Evolutionary conservation across 1,140 invertebrate genomes (phyloP).

Genomic region (Drosophila nikananu): DNA sequence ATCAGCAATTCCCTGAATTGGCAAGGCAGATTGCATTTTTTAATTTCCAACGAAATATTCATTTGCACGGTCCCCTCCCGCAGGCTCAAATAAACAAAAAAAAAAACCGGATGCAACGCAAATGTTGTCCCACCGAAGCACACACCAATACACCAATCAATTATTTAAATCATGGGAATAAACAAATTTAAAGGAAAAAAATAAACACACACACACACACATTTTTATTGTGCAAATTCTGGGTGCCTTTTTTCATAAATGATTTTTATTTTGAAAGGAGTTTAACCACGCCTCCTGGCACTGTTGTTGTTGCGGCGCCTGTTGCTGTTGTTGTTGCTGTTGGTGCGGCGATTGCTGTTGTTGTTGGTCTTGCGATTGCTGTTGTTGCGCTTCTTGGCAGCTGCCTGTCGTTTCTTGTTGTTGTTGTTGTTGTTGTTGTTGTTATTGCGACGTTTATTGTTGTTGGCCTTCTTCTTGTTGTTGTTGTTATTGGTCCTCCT

Average conservation of each 20-base stretch:
- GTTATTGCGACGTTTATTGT: constrained; percentile 7
- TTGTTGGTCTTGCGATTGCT: constrained; percentile 15
- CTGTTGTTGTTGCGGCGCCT: constrained; percentile 29
- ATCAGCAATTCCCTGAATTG: constrained; percentile 7
- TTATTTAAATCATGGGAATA: constrained; percentile 33
- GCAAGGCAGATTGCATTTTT: constrained; percentile 21
- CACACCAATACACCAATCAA: constrained; percentile 23
- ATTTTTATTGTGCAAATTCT: constrained; percentile 15
- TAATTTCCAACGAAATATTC: constrained; percentile 8
- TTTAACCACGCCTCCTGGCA: constrained; percentile 40
- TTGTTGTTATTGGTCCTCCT: background rate
- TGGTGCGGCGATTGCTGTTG: constrained; percentile 21
- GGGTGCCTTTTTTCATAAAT: background rate
- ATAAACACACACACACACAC: background rate
- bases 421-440: constrained; percentile 16
- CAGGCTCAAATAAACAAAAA: no score
- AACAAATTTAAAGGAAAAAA: background rate
- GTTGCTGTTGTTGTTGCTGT: constrained; percentile 14
- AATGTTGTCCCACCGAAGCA: constrained; percentile 3
- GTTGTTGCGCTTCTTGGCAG: constrained; percentile 15
- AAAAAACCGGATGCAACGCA: constrained; percentile 4
- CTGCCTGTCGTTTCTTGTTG: constrained; percentile 17
- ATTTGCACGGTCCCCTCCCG: background rate
- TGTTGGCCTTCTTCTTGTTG: constrained; percentile 24
- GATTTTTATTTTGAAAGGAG: background rate